phyloP scores from a whole-genome alignment of 2,888 invertebrate species.

The Standfussiana lucernea region DNA sequence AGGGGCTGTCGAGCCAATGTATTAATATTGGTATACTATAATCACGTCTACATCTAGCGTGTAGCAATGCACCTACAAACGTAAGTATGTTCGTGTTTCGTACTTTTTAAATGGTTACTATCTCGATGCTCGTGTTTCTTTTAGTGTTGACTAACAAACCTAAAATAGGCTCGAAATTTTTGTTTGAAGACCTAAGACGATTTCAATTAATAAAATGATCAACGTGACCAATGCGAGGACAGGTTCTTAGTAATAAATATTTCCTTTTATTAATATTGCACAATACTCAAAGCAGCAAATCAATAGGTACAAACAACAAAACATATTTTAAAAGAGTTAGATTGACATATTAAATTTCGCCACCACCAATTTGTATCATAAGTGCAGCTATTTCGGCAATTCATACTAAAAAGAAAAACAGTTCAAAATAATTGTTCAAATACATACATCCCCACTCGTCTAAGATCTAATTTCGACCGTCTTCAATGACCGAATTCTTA shows the following conservation, averaged over 20 bases:
- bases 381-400: slow-evolving; percentile 6
- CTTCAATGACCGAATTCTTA: slow-evolving; percentile 21
- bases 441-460: neutral
- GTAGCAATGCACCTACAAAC: neutral
- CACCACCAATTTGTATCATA: neutral
- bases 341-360: neutral
- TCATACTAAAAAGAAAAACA: slow-evolving; percentile 6
- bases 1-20: no score
- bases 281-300: neutral
- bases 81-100: neutral
- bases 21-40: neutral
- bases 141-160: neutral
- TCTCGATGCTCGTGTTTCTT: neutral
- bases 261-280: neutral
- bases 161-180: neutral
- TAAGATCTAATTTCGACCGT: no score
- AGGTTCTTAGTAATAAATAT: neutral
- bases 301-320: neutral
- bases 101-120: neutral
- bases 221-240: neutral
- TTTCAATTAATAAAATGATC: neutral
- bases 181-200: neutral
- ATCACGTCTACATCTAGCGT: no score
- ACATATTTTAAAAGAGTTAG: neutral
- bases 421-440: neutral